Percentiles rank a stretch among this genome's conserved stretches.
These are phyloP conservation scores for Drymonia ruficornis DNA, from an alignment of 2,888 invertebrate genomes.

Conservation along the genomic window DNA sequence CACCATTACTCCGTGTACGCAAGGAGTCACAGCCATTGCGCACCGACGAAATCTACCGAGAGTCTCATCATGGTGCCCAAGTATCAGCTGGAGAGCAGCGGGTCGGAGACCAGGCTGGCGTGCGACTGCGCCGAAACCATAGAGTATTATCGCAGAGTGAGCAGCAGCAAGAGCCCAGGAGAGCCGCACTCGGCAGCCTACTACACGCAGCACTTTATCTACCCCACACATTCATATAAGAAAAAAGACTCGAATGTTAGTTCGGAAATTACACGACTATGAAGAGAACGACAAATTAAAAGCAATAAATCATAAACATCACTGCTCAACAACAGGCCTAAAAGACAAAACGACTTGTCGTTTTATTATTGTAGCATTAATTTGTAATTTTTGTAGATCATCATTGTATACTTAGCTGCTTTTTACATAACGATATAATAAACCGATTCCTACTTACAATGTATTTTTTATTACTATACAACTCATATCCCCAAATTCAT, in stretches of 20 bases:
- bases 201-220: constrained; percentile 76
- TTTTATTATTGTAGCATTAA: constrained; percentile 25
- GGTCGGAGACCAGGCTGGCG: constrained; percentile 88
- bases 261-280: constrained; percentile 89
- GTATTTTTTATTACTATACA: constrained; percentile 2
- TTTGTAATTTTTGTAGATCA: constrained; percentile 31
- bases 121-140: constrained; percentile 88
- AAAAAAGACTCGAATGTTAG: constrained; percentile 85
- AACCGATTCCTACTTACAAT: constrained; percentile 22
- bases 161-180: constrained; percentile 60
- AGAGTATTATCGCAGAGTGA: constrained; percentile 71
- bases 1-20: constrained; percentile 77
- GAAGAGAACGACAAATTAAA: constrained; percentile 41
- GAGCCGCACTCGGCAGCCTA: constrained; percentile 65
- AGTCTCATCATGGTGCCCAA: constrained; percentile 89
- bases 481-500: too few species aligned
- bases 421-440: constrained; percentile 43
- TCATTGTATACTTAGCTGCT: constrained; percentile 26
- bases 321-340: constrained; percentile 53
- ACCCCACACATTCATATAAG: constrained; percentile 79
- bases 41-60: constrained; percentile 92
- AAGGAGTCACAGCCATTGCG: constrained; percentile 82
- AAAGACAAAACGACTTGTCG: constrained; percentile 16
- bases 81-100: constrained; percentile 84
- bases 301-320: constrained; percentile 32